Base-by-base conservation (phyloP, 2,888 invertebrate species). In the Agapostemon virescens region DNA sequence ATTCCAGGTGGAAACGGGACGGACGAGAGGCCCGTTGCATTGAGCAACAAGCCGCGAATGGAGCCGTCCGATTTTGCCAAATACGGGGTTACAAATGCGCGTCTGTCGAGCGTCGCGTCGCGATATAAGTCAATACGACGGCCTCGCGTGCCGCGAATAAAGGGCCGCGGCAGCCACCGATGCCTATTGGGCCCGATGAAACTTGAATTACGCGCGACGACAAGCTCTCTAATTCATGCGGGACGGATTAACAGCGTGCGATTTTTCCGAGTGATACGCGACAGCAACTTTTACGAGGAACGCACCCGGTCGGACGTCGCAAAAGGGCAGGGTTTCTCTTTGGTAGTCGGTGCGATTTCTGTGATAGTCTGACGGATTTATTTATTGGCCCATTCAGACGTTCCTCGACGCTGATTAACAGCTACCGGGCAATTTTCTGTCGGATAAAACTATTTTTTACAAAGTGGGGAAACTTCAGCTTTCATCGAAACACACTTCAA, bases 21-120 rank as follows among this genome's bases (percentile, higher is more conserved):
- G 58, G 63, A 58, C 80, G 79, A 77, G 23, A n/a, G 33, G 15
- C 52, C 33, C 52, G 86, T 58, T 69, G 84, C 89, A 89, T 90
- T 89, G 90, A 91, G 91, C 90, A 89, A 90, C 81, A 83, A 79
- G 78, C 79, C 84, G 79, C 86, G 87, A 89, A 90, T 90, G 89
- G 89, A 90, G 90, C 90, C 89, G 90, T 90, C 88, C 88, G 91
- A 91, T 91, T 91, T 90, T 87, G 84, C 91, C 91, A 90, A 91
- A 91, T 91, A 91, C 86, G 91, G 91, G 84, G 85, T 89, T 90
- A 88, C 90, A 87, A 90, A 90, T 89, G 89, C 87, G 87, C 85
- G 86, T 86, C 85, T 87, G 87, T 87, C 85, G 84, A 79, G 80
- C 84, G 83, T 85, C 84, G 82, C 83, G 86, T 85, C 86, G 89